Percentiles rank a stretch among this genome's conserved stretches.
Conservation (phyloP, 2,888 invertebrate genomes). For the Heterodera filipjevi region DNA sequence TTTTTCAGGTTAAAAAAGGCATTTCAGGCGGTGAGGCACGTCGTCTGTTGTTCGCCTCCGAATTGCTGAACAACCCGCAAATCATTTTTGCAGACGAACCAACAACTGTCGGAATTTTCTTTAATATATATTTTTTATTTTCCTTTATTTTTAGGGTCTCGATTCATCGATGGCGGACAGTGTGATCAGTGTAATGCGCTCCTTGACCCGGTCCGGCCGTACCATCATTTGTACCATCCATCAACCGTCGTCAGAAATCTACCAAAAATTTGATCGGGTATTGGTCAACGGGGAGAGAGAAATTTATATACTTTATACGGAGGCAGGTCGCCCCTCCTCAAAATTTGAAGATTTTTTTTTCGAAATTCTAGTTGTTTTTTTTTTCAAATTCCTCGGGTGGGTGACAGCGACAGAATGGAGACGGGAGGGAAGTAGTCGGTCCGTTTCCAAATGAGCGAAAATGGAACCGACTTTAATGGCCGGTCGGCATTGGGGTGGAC, state of each 20-base stretch:
- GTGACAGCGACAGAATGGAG: no score
- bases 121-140: background rate
- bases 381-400: no score
- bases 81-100: constrained; percentile 96
- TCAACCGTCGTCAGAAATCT: constrained; percentile 64
- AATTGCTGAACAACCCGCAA: constrained; percentile 82
- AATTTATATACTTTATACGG: background rate
- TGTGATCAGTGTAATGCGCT: constrained; percentile 76
- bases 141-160: constrained; percentile 71
- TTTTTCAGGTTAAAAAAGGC: constrained; percentile 34
- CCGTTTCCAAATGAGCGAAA: no score
- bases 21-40: constrained; percentile 82
- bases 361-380: no score
- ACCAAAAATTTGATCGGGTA: constrained; percentile 61
- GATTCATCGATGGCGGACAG: constrained; percentile 92
- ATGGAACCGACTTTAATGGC: no score
- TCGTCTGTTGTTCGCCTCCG: constrained; percentile 84
- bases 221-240: constrained; percentile 65
- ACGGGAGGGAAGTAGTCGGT: no score
- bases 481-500: no score
- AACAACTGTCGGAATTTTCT: constrained; percentile 73
- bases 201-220: constrained; percentile 53
- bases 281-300: no score
- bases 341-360: background rate
- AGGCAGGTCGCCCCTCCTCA: background rate